Evolutionary conservation across 2,797 vertebrate genomes (phyloP), one percentile per base, ranked within the genome.

Genomic region (Eidolon dupreanum): DNA sequence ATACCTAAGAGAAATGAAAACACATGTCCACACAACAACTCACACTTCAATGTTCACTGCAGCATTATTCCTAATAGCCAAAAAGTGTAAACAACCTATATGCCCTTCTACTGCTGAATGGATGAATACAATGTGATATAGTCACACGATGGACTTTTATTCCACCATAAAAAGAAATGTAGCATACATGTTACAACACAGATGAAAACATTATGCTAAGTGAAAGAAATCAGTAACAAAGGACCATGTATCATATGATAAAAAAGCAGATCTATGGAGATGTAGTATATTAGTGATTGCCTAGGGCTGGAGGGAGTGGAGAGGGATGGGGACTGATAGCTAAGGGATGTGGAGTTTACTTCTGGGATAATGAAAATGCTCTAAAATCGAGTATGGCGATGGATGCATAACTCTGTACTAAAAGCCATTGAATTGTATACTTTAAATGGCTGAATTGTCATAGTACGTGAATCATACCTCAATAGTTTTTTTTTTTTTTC

Each of bases 1-100:
- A 77, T 26, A 55, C 38, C 26, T 11, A 59, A 82, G 55, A 95
- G 88, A 90, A 77, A 88, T 33, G 31, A 90, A 95, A 94, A 28
- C 8, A 31, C 55, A 78, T 20, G 53, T 77, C 49, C 19, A 83
- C 38, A 63, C 33, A 88, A 73, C 33, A 61, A 61, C 51, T 49
- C 79, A 28, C 16, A 63, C 0, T 8, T 31, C 43, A 43, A 46
- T 70, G 53, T 77, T 90, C 43, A 89, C 3, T 77, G 38, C 38
- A 88, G 24, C 61, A 51, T 12, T 78, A 70, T 77, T 87, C 61
- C 55, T 43, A 49, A 82, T 0, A 71, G 66, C 20, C 36, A 31
- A 51, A 84, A 93, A 36, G 38, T 43, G 4, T 38, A 88, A 63
- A 74, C 6, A 71, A 75, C 26, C 41, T 19, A 73, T 31, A 28